Evolutionary conservation across 2,888 invertebrate genomes (phyloP).

Genomic region (Eupithecia insigniata): DNA sequence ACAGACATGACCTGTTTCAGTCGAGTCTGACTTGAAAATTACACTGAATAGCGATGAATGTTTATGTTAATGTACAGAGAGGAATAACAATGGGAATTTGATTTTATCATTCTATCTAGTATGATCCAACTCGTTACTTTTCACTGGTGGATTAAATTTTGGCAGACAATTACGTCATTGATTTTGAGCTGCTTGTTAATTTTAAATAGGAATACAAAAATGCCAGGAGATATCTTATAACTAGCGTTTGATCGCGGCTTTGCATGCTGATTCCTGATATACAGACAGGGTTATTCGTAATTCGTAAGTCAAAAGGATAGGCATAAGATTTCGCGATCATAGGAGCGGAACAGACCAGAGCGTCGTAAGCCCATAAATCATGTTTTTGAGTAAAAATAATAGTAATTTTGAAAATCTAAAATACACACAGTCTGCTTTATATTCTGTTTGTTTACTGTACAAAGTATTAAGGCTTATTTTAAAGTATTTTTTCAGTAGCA

Average conservation of each 20-base stretch:
- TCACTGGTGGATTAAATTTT: not conserved
- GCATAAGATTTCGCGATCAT: no score
- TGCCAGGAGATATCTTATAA: not conserved
- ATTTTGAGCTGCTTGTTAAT: not conserved
- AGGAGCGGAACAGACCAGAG: no score
- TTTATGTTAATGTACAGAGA: constrained; percentile 31
- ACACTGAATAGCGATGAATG: constrained; percentile 36
- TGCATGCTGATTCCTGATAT: no score
- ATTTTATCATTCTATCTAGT: not conserved
- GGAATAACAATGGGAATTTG: not conserved
- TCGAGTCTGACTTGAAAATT: constrained; percentile 33
- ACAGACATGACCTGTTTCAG: constrained; percentile 28
- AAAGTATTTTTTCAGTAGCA: no score
- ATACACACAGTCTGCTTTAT: no score
- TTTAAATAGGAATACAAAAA: not conserved
- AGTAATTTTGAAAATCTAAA: no score
- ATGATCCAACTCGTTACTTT: not conserved
- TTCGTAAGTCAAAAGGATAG: no score
- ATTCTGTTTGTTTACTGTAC: no score
- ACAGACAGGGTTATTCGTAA: no score
- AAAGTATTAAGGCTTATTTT: no score
- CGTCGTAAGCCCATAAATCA: no score
- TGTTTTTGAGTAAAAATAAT: no score
- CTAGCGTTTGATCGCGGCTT: not conserved
- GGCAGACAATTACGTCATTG: not conserved